phyloP scores from a whole-genome alignment of 2,888 invertebrate genomes.

The Myathropa florea region DNA sequence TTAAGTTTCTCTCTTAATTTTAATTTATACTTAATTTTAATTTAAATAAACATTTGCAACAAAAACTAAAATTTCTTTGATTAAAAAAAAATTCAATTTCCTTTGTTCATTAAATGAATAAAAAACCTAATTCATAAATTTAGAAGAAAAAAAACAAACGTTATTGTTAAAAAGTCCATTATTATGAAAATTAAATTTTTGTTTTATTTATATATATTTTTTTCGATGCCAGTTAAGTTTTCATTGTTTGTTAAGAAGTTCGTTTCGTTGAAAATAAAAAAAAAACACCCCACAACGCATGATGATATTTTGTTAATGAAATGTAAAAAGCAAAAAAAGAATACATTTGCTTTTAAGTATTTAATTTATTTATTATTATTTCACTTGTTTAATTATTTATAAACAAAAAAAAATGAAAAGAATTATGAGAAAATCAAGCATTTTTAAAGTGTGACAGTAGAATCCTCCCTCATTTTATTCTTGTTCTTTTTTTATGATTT shows the following conservation, averaged over 20 bases:
- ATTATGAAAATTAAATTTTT: conserved; percentile 39
- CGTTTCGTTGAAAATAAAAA: conserved; percentile 1
- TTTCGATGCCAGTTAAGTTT: conserved; percentile 63
- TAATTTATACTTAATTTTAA: conserved; percentile 73
- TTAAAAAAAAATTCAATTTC: conserved; percentile 40
- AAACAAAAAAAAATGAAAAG: conserved; percentile 27
- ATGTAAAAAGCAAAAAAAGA: conserved; percentile 18
- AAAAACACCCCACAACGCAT: neutral
- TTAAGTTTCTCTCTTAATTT: conserved; percentile 63
- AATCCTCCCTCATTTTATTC: conserved; percentile 11
- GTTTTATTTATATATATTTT: neutral
- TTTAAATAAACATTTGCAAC: conserved; percentile 35
- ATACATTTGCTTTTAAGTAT: conserved; percentile 53
- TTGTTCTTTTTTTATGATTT: conserved; percentile 14
- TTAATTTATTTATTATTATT: conserved; percentile 68
- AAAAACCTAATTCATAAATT: neutral
- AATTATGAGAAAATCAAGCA: conserved; percentile 34
- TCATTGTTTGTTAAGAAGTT: conserved; percentile 22
- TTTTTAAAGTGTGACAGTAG: conserved; percentile 60
- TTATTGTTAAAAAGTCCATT: conserved; percentile 61
- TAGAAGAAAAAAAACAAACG: conserved; percentile 36
- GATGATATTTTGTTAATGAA: conserved; percentile 8
- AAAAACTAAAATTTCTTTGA: conserved; percentile 48
- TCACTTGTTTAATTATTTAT: conserved; percentile 59
- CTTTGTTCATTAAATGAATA: conserved; percentile 65